Percentiles rank a stretch among this genome's conserved stretches.
Evolutionary conservation across 2,888 invertebrate genomes (phyloP).

Genomic region (Drosophila cracens): DNA sequence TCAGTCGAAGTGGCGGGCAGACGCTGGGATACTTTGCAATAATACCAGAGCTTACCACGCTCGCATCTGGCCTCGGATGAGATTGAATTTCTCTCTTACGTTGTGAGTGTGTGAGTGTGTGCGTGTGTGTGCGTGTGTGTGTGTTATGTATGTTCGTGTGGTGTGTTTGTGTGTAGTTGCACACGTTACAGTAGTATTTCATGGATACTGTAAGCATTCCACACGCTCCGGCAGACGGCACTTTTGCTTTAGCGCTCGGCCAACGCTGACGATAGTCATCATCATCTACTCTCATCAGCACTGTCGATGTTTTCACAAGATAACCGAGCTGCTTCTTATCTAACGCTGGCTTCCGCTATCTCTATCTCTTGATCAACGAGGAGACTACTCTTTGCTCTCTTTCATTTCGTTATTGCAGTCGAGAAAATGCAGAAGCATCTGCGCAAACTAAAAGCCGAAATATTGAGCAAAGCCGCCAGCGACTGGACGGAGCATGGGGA

Average conservation of each 20-base stretch:
- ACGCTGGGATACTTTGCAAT: conserved; percentile 45
- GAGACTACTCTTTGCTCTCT: conserved; percentile 12
- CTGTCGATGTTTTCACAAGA: conserved; percentile 53
- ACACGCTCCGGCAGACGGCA: conserved; percentile 48
- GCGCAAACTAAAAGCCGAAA: conserved; percentile 80
- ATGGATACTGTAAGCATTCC: conserved; percentile 52
- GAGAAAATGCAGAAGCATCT: conserved; percentile 84
- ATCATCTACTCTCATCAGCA: conserved; percentile 6
- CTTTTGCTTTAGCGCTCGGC: conserved; percentile 71
- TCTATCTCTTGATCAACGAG: conserved; percentile 7
- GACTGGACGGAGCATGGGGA: conserved; percentile 79
- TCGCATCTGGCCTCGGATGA: conserved; percentile 44
- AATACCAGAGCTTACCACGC: conserved; percentile 64
- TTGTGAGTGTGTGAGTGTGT: conserved; percentile 20
- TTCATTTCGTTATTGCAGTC: conserved; percentile 56
- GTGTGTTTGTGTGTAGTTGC: conserved; percentile 43
- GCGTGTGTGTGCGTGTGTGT: conserved; percentile 22
- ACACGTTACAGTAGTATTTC: conserved; percentile 50
- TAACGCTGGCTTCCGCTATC: not conserved
- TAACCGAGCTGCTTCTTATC: conserved; percentile 45
- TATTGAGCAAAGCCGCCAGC: conserved; percentile 76
- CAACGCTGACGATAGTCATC: conserved; percentile 55
- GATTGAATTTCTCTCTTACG: conserved; percentile 73
- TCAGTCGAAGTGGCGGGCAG: conserved; percentile 10
- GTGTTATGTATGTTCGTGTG: conserved; percentile 20